phyloP scores from a whole-genome alignment of 35 echinoderm and acorn worm species.

The Acanthaster planci region DNA sequence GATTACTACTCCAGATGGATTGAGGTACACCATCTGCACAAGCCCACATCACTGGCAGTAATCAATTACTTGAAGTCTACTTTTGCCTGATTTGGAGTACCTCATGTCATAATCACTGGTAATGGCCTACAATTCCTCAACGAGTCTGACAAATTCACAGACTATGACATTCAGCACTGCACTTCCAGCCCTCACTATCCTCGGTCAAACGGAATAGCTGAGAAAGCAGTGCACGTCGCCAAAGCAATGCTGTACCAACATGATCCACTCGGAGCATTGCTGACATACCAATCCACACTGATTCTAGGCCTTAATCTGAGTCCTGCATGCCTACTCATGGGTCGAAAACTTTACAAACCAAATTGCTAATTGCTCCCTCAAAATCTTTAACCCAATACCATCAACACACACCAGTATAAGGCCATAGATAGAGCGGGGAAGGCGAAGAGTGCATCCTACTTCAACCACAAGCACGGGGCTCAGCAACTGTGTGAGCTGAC shows the following conservation, averaged over 20 bases:
- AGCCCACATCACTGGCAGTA: not conserved
- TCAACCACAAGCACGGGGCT: not conserved
- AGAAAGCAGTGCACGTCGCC: conserved; percentile 45
- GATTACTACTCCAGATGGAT: not conserved
- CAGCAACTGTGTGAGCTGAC: not conserved
- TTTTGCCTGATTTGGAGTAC: conserved; percentile 33
- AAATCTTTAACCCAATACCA: not conserved
- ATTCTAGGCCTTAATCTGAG: not conserved
- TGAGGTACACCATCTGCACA: not conserved
- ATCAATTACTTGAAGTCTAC: not conserved
- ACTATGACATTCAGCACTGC: conserved; percentile 23
- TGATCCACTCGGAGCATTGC: conserved; percentile 1
- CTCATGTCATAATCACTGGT: conserved; percentile 1
- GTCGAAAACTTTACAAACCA: not conserved
- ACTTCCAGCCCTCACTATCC: conserved; percentile 37
- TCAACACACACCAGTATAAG: not conserved
- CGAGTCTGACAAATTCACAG: conserved; percentile 35
- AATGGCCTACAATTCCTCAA: conserved; percentile 29
- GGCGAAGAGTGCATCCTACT: not conserved
- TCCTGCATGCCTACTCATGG: conserved; percentile 24
- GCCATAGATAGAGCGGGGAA: not conserved
- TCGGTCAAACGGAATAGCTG: conserved; percentile 46
- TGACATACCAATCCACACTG: conserved; percentile 25
- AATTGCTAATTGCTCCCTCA: not conserved
- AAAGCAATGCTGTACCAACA: conserved; percentile 16